Conservation (phyloP, 2,113 vertebrate genomes). For the Toxotes chatareus region DNA sequence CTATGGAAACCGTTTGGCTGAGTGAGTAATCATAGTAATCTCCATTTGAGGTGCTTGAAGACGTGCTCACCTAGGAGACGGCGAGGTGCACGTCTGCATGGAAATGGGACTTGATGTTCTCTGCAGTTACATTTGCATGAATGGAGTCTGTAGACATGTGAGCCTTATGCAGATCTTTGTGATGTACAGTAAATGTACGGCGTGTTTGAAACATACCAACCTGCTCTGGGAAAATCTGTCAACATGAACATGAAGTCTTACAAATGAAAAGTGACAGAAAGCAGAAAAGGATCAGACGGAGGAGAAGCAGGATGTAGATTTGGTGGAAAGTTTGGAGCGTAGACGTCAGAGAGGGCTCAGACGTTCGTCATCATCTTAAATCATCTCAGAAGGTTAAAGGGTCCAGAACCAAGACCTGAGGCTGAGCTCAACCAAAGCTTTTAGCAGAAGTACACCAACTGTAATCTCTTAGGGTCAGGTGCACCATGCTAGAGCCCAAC, state of each 20-base stretch:
- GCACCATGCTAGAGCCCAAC: too few species aligned
- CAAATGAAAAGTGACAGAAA: background rate
- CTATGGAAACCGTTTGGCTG: slow-evolving; percentile 80
- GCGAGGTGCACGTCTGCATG: slow-evolving; percentile 64
- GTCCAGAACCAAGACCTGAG: too few species aligned
- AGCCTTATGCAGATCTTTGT: slow-evolving; percentile 35
- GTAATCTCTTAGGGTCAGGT: too few species aligned
- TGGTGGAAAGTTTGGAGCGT: too few species aligned
- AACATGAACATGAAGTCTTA: background rate
- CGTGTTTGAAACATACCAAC: background rate
- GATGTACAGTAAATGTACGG: slow-evolving; percentile 11
- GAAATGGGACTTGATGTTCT: slow-evolving; percentile 50
- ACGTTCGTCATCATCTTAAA: too few species aligned
- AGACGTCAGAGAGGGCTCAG: too few species aligned
- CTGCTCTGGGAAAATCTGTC: background rate
- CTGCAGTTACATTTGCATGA: slow-evolving; percentile 30
- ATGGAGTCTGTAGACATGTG: slow-evolving; percentile 37
- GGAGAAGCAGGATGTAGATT: background rate
- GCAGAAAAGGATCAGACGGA: too few species aligned
- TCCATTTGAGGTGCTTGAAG: slow-evolving; percentile 74
- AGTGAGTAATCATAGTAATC: slow-evolving; percentile 84
- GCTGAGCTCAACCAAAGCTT: too few species aligned
- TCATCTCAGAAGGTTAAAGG: too few species aligned
- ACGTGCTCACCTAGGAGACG: slow-evolving; percentile 79
- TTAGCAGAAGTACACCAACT: too few species aligned